phyloP scores from a whole-genome alignment of 1,140 invertebrate species.

The Zaprionus kolodkinae region DNA sequence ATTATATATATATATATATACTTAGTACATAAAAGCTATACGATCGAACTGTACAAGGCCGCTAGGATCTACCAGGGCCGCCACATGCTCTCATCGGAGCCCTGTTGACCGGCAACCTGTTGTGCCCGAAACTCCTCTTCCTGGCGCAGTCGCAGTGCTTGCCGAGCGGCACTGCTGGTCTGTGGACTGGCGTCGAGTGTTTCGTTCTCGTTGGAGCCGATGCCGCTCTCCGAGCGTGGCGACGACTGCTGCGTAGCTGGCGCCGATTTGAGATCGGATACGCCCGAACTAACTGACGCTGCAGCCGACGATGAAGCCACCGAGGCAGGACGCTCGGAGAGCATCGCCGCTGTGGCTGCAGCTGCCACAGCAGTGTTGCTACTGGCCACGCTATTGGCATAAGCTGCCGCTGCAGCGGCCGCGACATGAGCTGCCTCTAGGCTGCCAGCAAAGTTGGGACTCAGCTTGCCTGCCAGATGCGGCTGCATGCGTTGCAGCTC shows the following conservation, averaged over 20 bases:
- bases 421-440: constrained; percentile 75
- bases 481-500: constrained; percentile 77
- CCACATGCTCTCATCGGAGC: constrained; percentile 79
- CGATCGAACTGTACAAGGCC: constrained; percentile 43
- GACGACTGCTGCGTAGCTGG: constrained; percentile 69
- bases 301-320: constrained; percentile 57
- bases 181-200: constrained; percentile 61
- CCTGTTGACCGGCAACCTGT: constrained; percentile 42
- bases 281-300: constrained; percentile 65
- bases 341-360: constrained; percentile 43
- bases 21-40: constrained; percentile 71
- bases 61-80: constrained; percentile 67
- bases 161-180: constrained; percentile 67
- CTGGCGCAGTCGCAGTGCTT: constrained; percentile 66
- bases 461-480: constrained; percentile 67
- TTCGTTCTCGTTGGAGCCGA: constrained; percentile 70
- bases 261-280: constrained; percentile 68
- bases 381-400: constrained; percentile 67
- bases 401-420: constrained; percentile 72
- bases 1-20: constrained; percentile 43
- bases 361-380: constrained; percentile 38
- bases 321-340: constrained; percentile 60
- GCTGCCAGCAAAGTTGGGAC: constrained; percentile 68
- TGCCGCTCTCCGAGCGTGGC: constrained; percentile 69
- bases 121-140: constrained; percentile 72